Conservation (phyloP, 2,797 vertebrate genomes). For the Podargus strigoides region DNA sequence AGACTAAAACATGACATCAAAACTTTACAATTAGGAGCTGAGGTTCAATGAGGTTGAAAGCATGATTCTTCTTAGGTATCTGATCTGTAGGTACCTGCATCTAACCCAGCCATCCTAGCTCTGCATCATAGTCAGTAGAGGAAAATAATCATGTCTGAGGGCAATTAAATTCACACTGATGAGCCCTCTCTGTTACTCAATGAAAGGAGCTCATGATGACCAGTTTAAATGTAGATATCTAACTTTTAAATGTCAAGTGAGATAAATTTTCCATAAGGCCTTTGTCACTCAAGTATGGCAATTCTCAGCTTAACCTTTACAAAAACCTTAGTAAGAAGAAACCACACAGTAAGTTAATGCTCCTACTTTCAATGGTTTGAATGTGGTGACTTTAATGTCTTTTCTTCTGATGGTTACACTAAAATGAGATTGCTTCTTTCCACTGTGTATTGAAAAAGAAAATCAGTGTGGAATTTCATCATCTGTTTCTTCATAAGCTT, state of each 20-base stretch:
- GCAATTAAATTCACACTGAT: neutral
- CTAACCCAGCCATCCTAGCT: neutral
- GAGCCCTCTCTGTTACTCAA: neutral
- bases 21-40: neutral
- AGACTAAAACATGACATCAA: neutral
- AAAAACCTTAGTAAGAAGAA: neutral
- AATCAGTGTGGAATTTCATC: constrained; percentile 7
- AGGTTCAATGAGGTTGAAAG: neutral
- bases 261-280: neutral
- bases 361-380: neutral
- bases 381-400: neutral
- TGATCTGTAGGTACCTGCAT: neutral
- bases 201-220: neutral
- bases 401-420: neutral
- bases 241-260: neutral
- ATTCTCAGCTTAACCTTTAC: neutral
- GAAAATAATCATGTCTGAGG: neutral
- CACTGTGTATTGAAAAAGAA: neutral
- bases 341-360: neutral
- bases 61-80: neutral
- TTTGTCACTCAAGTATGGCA: neutral
- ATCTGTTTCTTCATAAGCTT: neutral
- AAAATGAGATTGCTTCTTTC: neutral
- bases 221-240: neutral
- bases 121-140: neutral